Conservation (phyloP, 2,888 invertebrate species). For the Caenorhabditis japonica region DNA sequence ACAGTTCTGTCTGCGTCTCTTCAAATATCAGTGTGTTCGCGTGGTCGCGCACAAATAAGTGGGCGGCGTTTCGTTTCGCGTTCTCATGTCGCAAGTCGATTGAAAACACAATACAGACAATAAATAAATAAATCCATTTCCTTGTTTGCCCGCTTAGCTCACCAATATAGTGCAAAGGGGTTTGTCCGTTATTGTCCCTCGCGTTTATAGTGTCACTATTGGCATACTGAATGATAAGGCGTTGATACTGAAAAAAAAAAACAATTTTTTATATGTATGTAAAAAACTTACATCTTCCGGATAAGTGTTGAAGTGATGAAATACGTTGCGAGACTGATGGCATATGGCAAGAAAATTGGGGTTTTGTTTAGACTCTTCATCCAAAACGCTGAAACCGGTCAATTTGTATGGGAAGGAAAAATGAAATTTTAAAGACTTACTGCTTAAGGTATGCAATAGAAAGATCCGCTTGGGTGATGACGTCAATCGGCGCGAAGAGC, state of each 20-base stretch:
- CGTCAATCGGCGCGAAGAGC: constrained; percentile 3
- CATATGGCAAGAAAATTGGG: constrained; percentile 8
- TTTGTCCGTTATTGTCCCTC: constrained; percentile 22
- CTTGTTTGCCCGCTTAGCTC: background rate
- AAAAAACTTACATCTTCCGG: background rate
- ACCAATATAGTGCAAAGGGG: constrained; percentile 45
- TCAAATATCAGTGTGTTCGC: too few relatives aligned
- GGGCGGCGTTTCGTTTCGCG: too few relatives aligned
- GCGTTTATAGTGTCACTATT: constrained; percentile 18
- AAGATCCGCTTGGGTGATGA: constrained; percentile 1
- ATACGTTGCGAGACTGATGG: constrained; percentile 4
- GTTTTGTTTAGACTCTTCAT: background rate
- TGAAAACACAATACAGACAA: too few relatives aligned
- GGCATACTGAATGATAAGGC: constrained; percentile 1
- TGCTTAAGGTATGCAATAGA: constrained; percentile 8
- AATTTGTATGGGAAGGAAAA: background rate
- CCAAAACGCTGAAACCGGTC: constrained; percentile 4
- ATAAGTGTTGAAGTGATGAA: constrained; percentile 12
- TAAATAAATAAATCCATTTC: background rate
- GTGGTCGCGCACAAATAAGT: too few relatives aligned
- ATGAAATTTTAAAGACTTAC: background rate
- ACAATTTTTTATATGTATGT: background rate
- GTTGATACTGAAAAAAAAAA: constrained; percentile 11
- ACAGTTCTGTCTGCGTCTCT: too few relatives aligned
- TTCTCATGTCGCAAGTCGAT: too few relatives aligned